Conservation (phyloP, 1,140 invertebrate species). For the Procambarus virginalis region DNA sequence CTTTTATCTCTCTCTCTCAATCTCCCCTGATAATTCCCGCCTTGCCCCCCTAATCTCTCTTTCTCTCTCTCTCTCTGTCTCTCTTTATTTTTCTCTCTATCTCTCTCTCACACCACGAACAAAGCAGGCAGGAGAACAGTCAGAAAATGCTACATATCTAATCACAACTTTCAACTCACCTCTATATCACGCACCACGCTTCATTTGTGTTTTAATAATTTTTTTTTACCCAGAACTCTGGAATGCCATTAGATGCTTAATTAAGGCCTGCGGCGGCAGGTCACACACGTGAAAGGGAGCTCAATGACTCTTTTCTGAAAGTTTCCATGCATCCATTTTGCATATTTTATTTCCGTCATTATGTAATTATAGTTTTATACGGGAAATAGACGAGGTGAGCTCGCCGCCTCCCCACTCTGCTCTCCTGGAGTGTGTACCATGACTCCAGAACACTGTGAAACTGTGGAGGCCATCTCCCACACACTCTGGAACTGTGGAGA, state of each 20-base stretch:
- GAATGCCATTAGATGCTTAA: neutral
- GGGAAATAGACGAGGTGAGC: too few relatives aligned
- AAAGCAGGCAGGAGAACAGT: neutral
- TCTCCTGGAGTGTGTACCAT: too few relatives aligned
- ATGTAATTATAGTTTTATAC: too few relatives aligned
- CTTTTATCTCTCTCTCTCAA: too few relatives aligned
- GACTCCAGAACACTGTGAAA: too few relatives aligned
- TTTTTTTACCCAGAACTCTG: neutral
- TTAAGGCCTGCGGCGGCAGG: neutral
- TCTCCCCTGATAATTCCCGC: too few relatives aligned
- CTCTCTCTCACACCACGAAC: neutral
- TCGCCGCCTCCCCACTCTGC: too few relatives aligned
- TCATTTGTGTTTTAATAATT: neutral
- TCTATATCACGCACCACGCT: neutral
- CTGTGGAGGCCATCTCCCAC: too few relatives aligned
- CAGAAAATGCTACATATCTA: neutral
- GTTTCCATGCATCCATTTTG: neutral
- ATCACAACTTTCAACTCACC: neutral
- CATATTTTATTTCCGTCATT: too few relatives aligned
- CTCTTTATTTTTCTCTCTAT: neutral
- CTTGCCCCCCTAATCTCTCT: too few relatives aligned
- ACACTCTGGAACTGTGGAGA: too few relatives aligned
- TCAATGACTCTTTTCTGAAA: neutral
- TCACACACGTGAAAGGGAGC: neutral
- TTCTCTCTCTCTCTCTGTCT: neutral